phyloP scores from a whole-genome alignment of 2,888 invertebrate species.

The Cenopis cana region DNA sequence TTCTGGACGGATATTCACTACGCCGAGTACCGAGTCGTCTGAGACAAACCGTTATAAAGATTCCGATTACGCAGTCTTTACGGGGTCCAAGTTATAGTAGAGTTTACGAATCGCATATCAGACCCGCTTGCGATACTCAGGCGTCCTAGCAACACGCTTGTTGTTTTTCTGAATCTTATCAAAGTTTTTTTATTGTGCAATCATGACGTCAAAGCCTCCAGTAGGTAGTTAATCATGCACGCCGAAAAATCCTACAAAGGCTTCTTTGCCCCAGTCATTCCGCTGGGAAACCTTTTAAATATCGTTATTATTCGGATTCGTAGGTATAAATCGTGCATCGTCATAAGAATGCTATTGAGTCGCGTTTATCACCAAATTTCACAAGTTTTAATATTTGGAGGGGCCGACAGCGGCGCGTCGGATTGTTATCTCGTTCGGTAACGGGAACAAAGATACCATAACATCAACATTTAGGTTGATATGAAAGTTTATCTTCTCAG shows the following conservation, averaged over 20 bases:
- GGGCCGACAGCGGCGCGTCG: constrained; percentile 62
- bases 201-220: constrained; percentile 56
- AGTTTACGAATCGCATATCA: not conserved
- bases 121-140: constrained; percentile 38
- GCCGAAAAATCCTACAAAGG: constrained; percentile 23
- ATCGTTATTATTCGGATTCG: not conserved
- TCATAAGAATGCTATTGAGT: not conserved
- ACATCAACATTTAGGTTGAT: constrained; percentile 70
- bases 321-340: not conserved
- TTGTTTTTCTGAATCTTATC: constrained; percentile 69
- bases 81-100: not conserved
- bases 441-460: constrained; percentile 74
- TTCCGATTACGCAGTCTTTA: not conserved
- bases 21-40: constrained; percentile 48
- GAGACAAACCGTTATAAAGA: constrained; percentile 48
- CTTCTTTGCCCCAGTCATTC: constrained; percentile 27
- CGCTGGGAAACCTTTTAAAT: constrained; percentile 35
- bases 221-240: constrained; percentile 14
- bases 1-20: not conserved
- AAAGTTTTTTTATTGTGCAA: constrained; percentile 52
- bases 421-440: constrained; percentile 75
- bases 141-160: constrained; percentile 52
- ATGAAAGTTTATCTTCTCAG: constrained; percentile 64
- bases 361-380: constrained; percentile 73
- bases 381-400: constrained; percentile 66